Percentiles rank a stretch among this genome's conserved stretches.
These are phyloP conservation scores for Aphidius gifuensis DNA, from an alignment of 1,140 invertebrate species.

Conservation along the genomic window DNA sequence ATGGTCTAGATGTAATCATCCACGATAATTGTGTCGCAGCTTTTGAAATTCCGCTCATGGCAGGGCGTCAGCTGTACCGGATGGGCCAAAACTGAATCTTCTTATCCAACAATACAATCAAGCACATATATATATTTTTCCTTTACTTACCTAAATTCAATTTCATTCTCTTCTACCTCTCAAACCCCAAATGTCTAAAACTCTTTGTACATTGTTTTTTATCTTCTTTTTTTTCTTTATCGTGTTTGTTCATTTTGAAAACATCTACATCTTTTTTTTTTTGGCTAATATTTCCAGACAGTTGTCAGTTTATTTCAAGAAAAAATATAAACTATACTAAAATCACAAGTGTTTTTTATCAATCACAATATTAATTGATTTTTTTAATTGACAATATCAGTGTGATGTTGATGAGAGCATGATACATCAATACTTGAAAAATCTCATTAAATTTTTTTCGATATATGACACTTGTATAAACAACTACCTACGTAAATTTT, in stretches of 20 bases:
- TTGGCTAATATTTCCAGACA: background rate
- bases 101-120: conserved; percentile 8
- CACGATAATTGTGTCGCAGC: conserved; percentile 23
- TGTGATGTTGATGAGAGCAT: no score
- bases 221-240: conserved; percentile 18
- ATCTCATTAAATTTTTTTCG: no score
- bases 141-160: background rate
- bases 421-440: no score
- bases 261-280: no score
- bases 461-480: no score
- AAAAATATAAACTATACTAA: no score
- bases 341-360: no score
- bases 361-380: no score
- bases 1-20: conserved; percentile 21
- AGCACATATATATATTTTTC: no score
- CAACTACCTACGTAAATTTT: no score
- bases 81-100: background rate
- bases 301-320: background rate
- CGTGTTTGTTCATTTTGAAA: background rate
- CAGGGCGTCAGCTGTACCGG: conserved; percentile 22
- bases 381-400: no score
- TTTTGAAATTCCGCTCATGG: conserved; percentile 21
- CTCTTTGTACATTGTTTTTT: conserved; percentile 6
- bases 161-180: conserved; percentile 4
- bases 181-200: no score